phyloP scores from a whole-genome alignment of 2,888 invertebrate genomes.

The Luperina testacea region DNA sequence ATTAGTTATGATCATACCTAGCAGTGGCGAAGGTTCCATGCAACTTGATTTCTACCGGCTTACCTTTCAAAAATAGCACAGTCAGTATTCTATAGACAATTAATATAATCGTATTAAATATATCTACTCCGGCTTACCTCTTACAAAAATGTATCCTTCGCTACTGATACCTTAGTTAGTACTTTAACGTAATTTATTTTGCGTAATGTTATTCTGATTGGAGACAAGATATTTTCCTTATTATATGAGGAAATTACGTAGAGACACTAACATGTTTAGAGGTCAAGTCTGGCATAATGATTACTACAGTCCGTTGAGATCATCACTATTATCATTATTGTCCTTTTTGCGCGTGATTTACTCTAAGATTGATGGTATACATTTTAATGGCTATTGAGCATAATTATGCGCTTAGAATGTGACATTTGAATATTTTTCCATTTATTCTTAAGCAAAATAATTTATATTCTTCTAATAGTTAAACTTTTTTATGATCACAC shows the following conservation, averaged over 20 bases:
- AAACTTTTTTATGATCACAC: slow-evolving; percentile 38
- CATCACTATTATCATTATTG: slow-evolving; percentile 75
- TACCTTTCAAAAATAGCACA: too few species aligned
- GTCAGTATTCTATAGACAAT: too few species aligned
- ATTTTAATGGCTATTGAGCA: slow-evolving; percentile 54
- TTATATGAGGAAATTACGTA: slow-evolving; percentile 49
- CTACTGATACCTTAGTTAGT: neutral
- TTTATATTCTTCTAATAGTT: slow-evolving; percentile 45
- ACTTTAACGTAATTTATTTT: slow-evolving; percentile 4
- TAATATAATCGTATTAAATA: too few species aligned
- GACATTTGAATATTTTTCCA: slow-evolving; percentile 58
- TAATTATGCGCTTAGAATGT: slow-evolving; percentile 51
- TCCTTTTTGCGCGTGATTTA: slow-evolving; percentile 74
- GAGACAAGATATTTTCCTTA: slow-evolving; percentile 49
- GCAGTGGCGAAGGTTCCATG: neutral
- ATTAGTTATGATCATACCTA: slow-evolving; percentile 16
- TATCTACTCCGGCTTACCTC: too few species aligned
- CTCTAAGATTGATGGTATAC: slow-evolving; percentile 60
- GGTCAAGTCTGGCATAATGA: slow-evolving; percentile 72
- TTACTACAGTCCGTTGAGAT: slow-evolving; percentile 75
- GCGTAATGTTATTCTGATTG: slow-evolving; percentile 34
- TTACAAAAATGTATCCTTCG: too few species aligned
- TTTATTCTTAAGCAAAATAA: slow-evolving; percentile 44
- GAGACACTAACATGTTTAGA: slow-evolving; percentile 58
- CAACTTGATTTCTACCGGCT: too few species aligned